A percentile compares a stretch with the other conserved stretches of the same genome.
Evolutionary conservation across 35 echinoderm and acorn worm genomes (phyloP).

Genomic region (Heliocidaris tuberculata): DNA sequence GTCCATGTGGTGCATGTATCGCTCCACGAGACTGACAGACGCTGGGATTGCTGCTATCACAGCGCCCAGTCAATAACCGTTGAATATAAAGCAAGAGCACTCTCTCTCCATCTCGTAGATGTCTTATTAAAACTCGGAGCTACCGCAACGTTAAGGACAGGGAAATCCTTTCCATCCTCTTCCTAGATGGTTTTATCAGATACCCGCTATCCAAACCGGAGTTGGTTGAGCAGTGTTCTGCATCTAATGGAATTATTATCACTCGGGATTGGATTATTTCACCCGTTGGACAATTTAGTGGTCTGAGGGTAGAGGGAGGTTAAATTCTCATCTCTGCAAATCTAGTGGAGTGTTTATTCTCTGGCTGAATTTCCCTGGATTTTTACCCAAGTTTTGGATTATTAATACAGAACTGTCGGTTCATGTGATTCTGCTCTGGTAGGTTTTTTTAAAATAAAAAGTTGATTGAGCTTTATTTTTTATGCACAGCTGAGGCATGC

Average conservation of each 20-base stretch:
- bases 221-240: background rate
- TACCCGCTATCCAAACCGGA: background rate
- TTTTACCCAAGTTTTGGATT: background rate
- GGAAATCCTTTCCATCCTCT: background rate
- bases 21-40: background rate
- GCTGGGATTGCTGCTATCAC: background rate
- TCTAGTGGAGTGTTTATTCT: background rate
- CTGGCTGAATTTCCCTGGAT: background rate
- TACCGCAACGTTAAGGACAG: background rate
- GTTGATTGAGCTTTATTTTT: background rate
- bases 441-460: background rate
- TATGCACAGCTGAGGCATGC: no score
- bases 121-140: background rate
- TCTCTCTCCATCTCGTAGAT: background rate
- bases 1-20: background rate
- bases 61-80: background rate
- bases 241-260: conserved; percentile 12
- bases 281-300: background rate
- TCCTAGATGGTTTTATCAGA: background rate
- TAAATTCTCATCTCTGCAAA: background rate
- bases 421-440: background rate
- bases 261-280: background rate
- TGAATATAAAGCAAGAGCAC: background rate
- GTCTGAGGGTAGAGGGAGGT: background rate
- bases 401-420: background rate